A percentile compares a stretch with the other conserved stretches of the same genome.
Conservation (phyloP, 2,797 vertebrate species). For the Cichlasoma orientale region DNA sequence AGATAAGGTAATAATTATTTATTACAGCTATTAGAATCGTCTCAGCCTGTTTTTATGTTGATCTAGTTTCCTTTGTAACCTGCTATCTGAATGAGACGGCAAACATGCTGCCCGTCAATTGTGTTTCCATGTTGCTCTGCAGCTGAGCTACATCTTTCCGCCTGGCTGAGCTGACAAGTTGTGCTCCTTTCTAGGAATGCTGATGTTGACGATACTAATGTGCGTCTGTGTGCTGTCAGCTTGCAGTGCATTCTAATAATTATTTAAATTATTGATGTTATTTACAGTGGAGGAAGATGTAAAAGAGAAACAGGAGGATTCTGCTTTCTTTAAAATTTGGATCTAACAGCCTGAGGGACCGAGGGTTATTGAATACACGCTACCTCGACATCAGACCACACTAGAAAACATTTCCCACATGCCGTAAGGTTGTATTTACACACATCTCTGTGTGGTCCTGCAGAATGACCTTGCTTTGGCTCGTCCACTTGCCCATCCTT, state of each 20-base stretch:
- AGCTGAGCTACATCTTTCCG: slow-evolving; percentile 80
- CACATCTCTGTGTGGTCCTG: slow-evolving; percentile 3
- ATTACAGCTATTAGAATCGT: neutral
- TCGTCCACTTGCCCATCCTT: slow-evolving; percentile 44
- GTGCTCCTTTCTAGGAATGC: slow-evolving; percentile 62
- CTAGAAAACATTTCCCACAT: slow-evolving; percentile 12
- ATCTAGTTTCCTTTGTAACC: slow-evolving; percentile 8
- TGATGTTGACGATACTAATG: slow-evolving; percentile 47
- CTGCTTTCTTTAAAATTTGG: slow-evolving; percentile 6
- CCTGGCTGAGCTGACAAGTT: slow-evolving; percentile 69
- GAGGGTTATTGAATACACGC: neutral
- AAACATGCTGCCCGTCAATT: slow-evolving; percentile 47
- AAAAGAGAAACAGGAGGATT: neutral
- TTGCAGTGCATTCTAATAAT: neutral
- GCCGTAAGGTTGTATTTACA: slow-evolving; percentile 20
- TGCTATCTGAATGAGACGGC: slow-evolving; percentile 9
- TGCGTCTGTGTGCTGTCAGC: slow-evolving; percentile 16
- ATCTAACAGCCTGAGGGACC: neutral
- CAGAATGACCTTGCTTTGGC: slow-evolving; percentile 48
- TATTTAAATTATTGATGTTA: neutral
- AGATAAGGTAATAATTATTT: neutral
- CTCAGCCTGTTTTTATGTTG: neutral
- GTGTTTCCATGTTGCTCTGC: slow-evolving; percentile 62
- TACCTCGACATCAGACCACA: neutral
- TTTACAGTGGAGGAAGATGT: neutral